Base-by-base conservation (phyloP, 2,888 invertebrate species). In the Macaria notata region DNA sequence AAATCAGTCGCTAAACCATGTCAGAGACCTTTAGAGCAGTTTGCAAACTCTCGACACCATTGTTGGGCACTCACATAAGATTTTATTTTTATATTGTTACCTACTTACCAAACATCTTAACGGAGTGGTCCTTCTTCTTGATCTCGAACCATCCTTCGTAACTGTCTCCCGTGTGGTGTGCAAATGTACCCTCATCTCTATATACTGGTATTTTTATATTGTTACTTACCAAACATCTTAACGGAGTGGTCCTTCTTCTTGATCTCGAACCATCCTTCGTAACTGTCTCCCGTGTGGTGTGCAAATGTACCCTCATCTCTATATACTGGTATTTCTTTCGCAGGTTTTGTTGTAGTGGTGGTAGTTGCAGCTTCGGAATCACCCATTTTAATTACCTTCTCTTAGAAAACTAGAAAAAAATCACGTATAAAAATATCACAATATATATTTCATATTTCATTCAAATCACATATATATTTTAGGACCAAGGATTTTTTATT, bases 141-240 rank as follows among this genome's bases (percentile, higher is more conserved):
- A 92, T 90, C 69, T 92, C 92, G 66, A 92, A 94, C 49, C 75
- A 88, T 0, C 94, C 94, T 1, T 87, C 81, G 62, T 94, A 94
- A 3, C 66, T 80, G 63, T 94, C 94, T 0, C 93, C 93, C 46
- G 94, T 94, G 0, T 82, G 75, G 64, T 93, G 92, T 7, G 67
- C 63, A 69, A 94, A 94, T 42, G 77, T 73, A 0, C 85, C 90
- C 6, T 77, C 68, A 54, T 84, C 89, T 29, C 81, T 81, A 1
- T 88, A 70, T 0, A 86, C 70, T 0, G 72, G 66, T n/a, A n/a
- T n/a, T 19, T 19, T 19, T 19, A 19, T 19, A 19, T 19, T 36
- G 4, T 3, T 4, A 46, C 46, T 64, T 65, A 92, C 93, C 93
- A 38, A 92, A 81, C 84, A 90, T 92, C 68, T 82, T 84, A 29